Evolutionary conservation across 2,797 vertebrate species (phyloP).

Genomic region (Triplophysa bombifrons): DNA sequence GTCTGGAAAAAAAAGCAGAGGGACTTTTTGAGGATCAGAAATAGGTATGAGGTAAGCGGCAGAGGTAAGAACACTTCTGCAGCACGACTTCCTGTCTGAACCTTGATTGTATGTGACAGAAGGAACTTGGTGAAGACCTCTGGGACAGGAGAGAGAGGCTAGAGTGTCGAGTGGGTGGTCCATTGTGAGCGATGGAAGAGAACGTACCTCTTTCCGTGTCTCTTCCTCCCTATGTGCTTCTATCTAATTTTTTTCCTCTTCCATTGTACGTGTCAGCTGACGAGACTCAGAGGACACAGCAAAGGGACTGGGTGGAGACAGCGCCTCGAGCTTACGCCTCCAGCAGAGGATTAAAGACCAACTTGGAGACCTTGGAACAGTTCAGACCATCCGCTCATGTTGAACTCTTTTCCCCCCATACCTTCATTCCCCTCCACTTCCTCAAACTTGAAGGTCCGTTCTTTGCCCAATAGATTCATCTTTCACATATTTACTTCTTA

Average conservation of each 20-base stretch:
- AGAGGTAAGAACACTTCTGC: conserved; percentile 13
- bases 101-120: conserved; percentile 47
- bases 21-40: conserved; percentile 11
- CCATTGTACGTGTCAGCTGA: conserved; percentile 36
- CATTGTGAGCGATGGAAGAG: conserved; percentile 32
- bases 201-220: background rate
- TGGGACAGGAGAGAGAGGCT: conserved; percentile 18
- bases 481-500: background rate
- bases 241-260: background rate
- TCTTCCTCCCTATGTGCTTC: conserved; percentile 11
- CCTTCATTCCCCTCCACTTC: conserved; percentile 1
- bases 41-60: conserved; percentile 44
- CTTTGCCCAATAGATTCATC: background rate
- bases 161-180: conserved; percentile 42
- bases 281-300: conserved; percentile 42
- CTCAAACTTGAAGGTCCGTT: conserved; percentile 31
- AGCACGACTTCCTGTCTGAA: conserved; percentile 26
- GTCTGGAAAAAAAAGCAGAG: background rate
- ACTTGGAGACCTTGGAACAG: conserved; percentile 34
- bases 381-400: conserved; percentile 38
- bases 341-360: conserved; percentile 41
- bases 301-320: conserved; percentile 28
- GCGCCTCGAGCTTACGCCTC: conserved; percentile 56
- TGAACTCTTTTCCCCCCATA: conserved; percentile 18
- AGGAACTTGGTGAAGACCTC: conserved; percentile 37